Evolutionary conservation across 2,888 invertebrate genomes (phyloP).

Genomic region (Heliconius sara): DNA sequence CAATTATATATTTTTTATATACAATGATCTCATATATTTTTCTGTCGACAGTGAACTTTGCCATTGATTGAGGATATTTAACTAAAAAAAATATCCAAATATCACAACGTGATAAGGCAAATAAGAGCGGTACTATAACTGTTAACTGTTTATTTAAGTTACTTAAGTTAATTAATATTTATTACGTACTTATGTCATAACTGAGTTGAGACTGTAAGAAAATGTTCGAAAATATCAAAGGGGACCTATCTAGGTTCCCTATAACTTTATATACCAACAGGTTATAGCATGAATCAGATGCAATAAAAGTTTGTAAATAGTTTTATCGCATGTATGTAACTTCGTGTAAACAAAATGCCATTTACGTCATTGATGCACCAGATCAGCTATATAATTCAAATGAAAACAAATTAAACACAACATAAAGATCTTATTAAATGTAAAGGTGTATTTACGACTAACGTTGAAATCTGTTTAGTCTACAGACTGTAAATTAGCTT

Average conservation of each 20-base stretch:
- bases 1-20: background rate
- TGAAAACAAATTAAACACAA: background rate
- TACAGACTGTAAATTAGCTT: slow-evolving; percentile 1
- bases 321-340: no score
- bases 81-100: background rate
- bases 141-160: no score
- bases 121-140: background rate
- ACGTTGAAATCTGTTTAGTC: slow-evolving; percentile 5
- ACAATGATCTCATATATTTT: background rate
- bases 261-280: no score
- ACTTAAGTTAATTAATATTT: background rate
- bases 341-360: background rate
- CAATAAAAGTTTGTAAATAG: no score
- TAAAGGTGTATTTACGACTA: background rate
- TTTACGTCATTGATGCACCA: background rate
- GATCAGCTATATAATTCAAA: background rate
- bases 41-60: no score
- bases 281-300: no score
- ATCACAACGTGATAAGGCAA: background rate
- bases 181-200: background rate
- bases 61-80: no score
- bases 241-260: no score
- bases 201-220: no score
- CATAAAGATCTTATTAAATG: background rate
- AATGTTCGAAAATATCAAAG: no score